phyloP scores from a whole-genome alignment of 2,797 vertebrate genomes.

The Notolabrus celidotus region DNA sequence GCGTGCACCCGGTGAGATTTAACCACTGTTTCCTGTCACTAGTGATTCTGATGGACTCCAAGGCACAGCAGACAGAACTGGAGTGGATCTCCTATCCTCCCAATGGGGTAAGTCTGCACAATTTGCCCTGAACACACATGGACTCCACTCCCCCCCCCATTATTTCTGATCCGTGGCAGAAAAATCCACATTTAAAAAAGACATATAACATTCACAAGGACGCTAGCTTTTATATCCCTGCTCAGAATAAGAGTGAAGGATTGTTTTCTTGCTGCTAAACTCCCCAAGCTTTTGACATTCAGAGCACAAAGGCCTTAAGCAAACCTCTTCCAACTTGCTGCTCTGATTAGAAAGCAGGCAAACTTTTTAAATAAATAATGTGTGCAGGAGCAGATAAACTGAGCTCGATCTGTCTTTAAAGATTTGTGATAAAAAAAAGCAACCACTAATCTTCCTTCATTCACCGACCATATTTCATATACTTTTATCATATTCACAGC shows the following conservation, averaged over 20 bases:
- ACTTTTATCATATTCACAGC: slow-evolving; percentile 17
- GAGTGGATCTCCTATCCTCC: slow-evolving; percentile 99
- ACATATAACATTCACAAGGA: neutral
- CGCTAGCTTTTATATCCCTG: neutral
- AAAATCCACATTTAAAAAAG: slow-evolving; percentile 30
- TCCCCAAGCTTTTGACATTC: slow-evolving; percentile 50
- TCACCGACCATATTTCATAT: slow-evolving; percentile 14
- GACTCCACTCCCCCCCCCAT: slow-evolving; percentile 10
- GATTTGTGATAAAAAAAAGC: slow-evolving; percentile 39
- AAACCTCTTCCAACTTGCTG: slow-evolving; percentile 31
- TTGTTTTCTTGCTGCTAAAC: slow-evolving; percentile 30
- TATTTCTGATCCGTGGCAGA: slow-evolving; percentile 28
- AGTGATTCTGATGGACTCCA: slow-evolving; percentile 99
- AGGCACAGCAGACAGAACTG: slow-evolving; percentile 99
- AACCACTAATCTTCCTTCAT: slow-evolving; percentile 23
- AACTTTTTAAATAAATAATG: slow-evolving; percentile 61
- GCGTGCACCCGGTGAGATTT: slow-evolving; percentile 65
- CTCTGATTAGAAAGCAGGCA: slow-evolving; percentile 58
- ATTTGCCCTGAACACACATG: slow-evolving; percentile 31
- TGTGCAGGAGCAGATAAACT: slow-evolving; percentile 43
- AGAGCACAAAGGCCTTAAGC: slow-evolving; percentile 51
- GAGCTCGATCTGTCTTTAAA: slow-evolving; percentile 35
- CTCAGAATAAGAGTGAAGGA: slow-evolving; percentile 3
- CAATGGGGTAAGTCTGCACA: slow-evolving; percentile 91
- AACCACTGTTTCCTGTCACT: slow-evolving; percentile 83